These are phyloP conservation scores for Bellardia bayeri DNA, from an alignment of 2,888 invertebrate species.

Conservation along the genomic window DNA sequence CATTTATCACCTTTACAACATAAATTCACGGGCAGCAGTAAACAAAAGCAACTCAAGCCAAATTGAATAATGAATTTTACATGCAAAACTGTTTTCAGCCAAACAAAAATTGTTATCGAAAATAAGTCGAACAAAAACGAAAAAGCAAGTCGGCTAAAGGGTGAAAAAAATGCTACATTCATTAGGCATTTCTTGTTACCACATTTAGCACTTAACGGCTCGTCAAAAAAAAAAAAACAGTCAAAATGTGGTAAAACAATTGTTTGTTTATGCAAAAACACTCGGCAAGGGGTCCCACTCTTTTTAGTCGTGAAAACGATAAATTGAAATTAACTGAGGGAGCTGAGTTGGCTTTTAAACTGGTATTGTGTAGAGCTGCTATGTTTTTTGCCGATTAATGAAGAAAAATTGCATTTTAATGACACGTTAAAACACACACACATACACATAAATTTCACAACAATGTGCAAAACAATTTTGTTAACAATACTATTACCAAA, in stretches of 20 bases:
- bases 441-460: slow-evolving; percentile 44
- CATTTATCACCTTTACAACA: slow-evolving; percentile 72
- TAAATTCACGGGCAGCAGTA: slow-evolving; percentile 29
- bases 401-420: slow-evolving; percentile 83
- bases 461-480: slow-evolving; percentile 70
- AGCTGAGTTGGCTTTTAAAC: slow-evolving; percentile 19
- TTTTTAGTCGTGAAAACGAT: not conserved
- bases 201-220: slow-evolving; percentile 81
- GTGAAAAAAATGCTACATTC: slow-evolving; percentile 75
- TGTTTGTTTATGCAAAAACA: slow-evolving; percentile 64
- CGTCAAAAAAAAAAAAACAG: slow-evolving; percentile 45
- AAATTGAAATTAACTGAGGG: slow-evolving; percentile 33
- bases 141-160: slow-evolving; percentile 31
- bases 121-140: slow-evolving; percentile 7
- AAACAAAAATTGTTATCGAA: not conserved
- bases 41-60: not conserved
- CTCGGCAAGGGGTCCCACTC: slow-evolving; percentile 47
- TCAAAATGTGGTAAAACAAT: slow-evolving; percentile 69
- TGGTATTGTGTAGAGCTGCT: slow-evolving; percentile 13
- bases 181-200: slow-evolving; percentile 82
- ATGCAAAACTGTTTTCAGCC: slow-evolving; percentile 21
- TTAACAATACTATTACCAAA: slow-evolving; percentile 50
- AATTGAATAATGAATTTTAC: slow-evolving; percentile 49
- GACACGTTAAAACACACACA: slow-evolving; percentile 28
- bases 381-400: slow-evolving; percentile 76